Evolutionary conservation across 2,888 invertebrate species (phyloP), one percentile per base, ranked within the genome.

Genomic region (Agonopterix subpropinquella): DNA sequence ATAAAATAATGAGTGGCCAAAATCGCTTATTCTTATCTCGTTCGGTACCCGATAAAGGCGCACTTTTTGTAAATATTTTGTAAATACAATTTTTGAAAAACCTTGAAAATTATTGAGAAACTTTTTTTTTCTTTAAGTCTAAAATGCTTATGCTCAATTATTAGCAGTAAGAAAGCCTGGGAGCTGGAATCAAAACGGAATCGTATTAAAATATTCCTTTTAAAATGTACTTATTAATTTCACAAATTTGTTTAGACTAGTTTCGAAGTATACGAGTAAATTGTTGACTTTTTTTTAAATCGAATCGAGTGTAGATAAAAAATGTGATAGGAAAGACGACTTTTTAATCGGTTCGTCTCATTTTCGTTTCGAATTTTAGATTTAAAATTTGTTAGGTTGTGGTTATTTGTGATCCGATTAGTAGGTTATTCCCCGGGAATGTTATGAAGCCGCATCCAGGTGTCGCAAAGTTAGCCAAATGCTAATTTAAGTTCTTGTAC

Each of bases 141-240:
- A 72, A 55, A 80, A 75, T 80, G 86, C 87, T 85, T 87, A 77
- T 84, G 88, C 88, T 88, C 87, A 88, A 88, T 80, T 85, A 78
- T 73, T 81, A 83, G 77, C 70, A 65, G 65, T 80, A 80, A 81
- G 78, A 63, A 62, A 63, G 58, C 62, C 58, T 63, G 67, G 70
- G 70, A 70, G 68, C 57, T 62, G 66, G 63, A 61, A 61, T 60
- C 28, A 54, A 55, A 58, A 62, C 53, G 65, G 67, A 65, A 72
- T 68, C 70, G 64, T 72, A 66, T 61, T 59, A 51, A 48, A 44
- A 10, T 65, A 64, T 47, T 64, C 61, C 57, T 62, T 67, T 65
- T 59, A 55, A 57, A 58, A 60, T 64, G 68, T 76, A 73, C 73
- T 75, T 73, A 73, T 28, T 28, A 28, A 28, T 48, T 48, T 41